phyloP scores from a whole-genome alignment of 35 echinoderm and acorn worm species.

The Heliocidaris tuberculata region DNA sequence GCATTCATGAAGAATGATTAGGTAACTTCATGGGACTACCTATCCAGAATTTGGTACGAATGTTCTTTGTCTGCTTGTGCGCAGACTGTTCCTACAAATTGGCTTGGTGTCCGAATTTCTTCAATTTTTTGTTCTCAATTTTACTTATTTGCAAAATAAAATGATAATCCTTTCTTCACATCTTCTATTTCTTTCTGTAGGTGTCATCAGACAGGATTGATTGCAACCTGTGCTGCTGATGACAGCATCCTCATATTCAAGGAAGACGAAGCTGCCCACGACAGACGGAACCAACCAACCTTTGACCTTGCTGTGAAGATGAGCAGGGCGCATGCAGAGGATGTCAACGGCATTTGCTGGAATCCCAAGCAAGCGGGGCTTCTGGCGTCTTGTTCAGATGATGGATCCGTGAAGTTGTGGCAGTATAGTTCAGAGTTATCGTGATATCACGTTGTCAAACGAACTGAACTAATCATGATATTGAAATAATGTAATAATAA shows the following conservation, averaged over 20 bases:
- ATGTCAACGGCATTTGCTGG: slow-evolving; percentile 88
- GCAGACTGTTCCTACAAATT: no score
- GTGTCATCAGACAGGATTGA: slow-evolving; percentile 82
- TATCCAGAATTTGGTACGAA: no score
- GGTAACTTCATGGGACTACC: no score
- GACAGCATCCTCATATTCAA: slow-evolving; percentile 83
- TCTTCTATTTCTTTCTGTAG: no score
- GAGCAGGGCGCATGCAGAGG: slow-evolving; percentile 75
- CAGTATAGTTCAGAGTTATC: slow-evolving; percentile 40
- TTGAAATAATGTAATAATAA: no score
- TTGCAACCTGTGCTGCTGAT: slow-evolving; percentile 88
- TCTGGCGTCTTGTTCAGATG: slow-evolving; percentile 88
- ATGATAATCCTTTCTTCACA: no score
- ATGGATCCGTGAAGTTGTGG: slow-evolving; percentile 84
- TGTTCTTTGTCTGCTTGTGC: no score
- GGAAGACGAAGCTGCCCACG: slow-evolving; percentile 65
- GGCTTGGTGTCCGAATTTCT: no score
- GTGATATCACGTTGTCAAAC: background rate
- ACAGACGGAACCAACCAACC: slow-evolving; percentile 64
- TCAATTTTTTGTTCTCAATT: background rate
- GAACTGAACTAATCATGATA: background rate
- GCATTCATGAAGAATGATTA: no score
- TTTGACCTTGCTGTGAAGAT: slow-evolving; percentile 59
- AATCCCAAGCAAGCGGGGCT: slow-evolving; percentile 80
- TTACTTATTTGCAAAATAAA: background rate